Conservation (phyloP, 2,888 invertebrate genomes). For the Unio delphinus region DNA sequence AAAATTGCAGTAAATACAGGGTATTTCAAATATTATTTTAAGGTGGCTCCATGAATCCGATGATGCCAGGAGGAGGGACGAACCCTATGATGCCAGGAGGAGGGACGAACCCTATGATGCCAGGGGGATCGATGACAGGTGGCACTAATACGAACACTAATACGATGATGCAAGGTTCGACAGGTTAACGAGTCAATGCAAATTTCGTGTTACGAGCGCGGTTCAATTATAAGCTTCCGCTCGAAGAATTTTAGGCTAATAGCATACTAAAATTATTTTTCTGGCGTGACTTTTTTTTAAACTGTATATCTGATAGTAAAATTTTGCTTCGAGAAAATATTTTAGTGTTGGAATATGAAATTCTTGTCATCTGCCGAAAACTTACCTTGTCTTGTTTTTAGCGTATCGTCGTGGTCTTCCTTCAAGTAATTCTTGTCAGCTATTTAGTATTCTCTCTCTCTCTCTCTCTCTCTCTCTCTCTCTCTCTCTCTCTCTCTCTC, state of each 20-base stretch:
- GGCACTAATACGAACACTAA: constrained; percentile 8
- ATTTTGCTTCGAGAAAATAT: too few species aligned
- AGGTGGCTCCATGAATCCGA: constrained; percentile 12
- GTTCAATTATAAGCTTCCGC: too few species aligned
- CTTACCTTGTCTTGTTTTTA: too few species aligned
- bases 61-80: constrained; percentile 23
- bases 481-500: constrained; percentile 1
- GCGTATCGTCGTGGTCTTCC: too few species aligned
- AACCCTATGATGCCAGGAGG: constrained; percentile 30
- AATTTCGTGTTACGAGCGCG: not conserved
- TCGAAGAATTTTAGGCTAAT: too few species aligned
- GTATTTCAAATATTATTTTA: not conserved
- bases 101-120: constrained; percentile 27
- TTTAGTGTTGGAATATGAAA: too few species aligned
- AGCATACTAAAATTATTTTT: too few species aligned
- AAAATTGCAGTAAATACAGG: too few species aligned
- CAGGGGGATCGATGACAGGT: constrained; percentile 17
- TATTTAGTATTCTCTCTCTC: not conserved
- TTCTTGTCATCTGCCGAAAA: too few species aligned
- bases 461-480: constrained; percentile 1
- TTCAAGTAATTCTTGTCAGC: too few species aligned
- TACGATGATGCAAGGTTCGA: constrained; percentile 4
- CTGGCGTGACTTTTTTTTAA: too few species aligned
- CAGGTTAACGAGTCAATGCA: constrained; percentile 1
- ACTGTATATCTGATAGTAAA: too few species aligned